These are phyloP conservation scores for Rhagonycha fulva DNA, from an alignment of 2,888 invertebrate genomes.

Conservation along the genomic window DNA sequence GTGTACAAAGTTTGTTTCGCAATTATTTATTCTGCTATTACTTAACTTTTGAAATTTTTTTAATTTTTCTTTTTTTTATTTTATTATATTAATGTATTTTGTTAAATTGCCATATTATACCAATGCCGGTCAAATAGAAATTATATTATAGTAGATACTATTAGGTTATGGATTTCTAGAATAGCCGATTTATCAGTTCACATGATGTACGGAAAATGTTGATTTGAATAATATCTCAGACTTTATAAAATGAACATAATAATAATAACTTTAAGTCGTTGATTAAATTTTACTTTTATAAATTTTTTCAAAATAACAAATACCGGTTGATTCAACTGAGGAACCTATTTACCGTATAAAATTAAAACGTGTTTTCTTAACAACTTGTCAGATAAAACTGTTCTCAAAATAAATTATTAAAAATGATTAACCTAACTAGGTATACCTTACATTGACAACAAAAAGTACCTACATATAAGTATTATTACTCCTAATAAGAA, in stretches of 20 bases:
- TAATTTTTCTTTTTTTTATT: not conserved
- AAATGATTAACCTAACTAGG: too few species aligned
- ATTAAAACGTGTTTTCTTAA: not conserved
- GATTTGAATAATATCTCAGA: too few species aligned
- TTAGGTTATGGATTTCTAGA: not conserved
- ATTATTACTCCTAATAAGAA: not conserved
- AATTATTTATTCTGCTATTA: not conserved
- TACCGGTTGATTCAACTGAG: not conserved
- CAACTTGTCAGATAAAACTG: not conserved
- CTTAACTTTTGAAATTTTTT: not conserved
- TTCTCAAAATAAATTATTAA: not conserved
- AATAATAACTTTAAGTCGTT: not conserved
- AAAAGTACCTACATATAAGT: not conserved
- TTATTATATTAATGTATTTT: not conserved
- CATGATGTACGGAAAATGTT: too few species aligned
- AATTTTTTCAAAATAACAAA: not conserved
- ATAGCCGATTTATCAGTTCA: not conserved
- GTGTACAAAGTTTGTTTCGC: not conserved
- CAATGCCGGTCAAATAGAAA: not conserved
- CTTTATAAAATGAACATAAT: not conserved
- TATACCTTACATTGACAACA: not conserved
- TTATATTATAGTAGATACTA: not conserved
- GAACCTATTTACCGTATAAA: not conserved
- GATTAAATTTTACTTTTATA: not conserved
- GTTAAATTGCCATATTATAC: not conserved